Evolutionary conservation across 2,797 vertebrate genomes (phyloP), one percentile per base, ranked within the genome.

Genomic region (Cetoscarus ocellatus): DNA sequence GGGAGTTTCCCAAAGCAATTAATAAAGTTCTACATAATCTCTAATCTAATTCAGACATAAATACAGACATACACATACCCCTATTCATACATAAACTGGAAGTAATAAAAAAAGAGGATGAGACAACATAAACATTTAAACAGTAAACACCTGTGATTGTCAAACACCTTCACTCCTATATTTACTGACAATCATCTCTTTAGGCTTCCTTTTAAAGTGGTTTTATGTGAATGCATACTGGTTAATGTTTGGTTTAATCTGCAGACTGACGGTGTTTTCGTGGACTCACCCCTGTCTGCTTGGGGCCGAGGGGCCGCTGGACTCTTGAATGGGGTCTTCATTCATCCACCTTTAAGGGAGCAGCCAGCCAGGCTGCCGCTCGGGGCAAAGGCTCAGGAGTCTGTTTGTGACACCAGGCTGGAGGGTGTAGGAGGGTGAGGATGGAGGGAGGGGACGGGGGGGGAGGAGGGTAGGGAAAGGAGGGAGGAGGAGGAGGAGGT

Each of bases 241-340:
- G 4, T 27, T 27, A 27, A 27, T 27, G 4, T 27, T 13, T 44
- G 13, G 13, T 14, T 44, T 14, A 13, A 14, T 5, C 18, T 14
- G 17, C 3, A 10, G 10, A 3, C 9, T 51, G 34, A 13, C 13
- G 14, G 38, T 11, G 44, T 12, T 3, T 50, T 17, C 0, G 8
- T 15, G 7, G 1, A 70, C 95, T 93, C 91, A 98, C 97, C 97
- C 91, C 95, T 94, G 92, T 97, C 96, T 80, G 95, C 92, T 94
- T 95, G 94, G 90, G 96, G 94, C 80, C 96, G 93, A 66, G 96
- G 96, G 91, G 95, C 95, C 86, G 95, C 94, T 69, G 90, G 80
- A 75, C 95, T 94, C 94, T 97, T 98, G 92, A 97, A 98, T 89
- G 96, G 96, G 92, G 97, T 98, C 96, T 98, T 97, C 96, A 98